phyloP scores from a whole-genome alignment of 2,888 invertebrate species.

The Acronicta alni region DNA sequence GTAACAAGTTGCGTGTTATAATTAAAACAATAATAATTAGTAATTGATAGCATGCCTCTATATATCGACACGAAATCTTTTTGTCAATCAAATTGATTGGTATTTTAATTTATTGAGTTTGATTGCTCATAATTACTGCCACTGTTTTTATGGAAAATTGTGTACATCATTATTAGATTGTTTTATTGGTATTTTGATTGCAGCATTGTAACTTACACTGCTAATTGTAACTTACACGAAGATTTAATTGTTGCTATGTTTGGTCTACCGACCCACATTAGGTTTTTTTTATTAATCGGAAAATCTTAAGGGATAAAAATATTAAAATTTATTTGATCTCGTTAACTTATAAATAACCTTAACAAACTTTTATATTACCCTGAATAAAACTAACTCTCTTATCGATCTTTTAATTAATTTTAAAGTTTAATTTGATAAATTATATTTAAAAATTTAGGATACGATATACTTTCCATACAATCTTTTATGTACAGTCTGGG shows the following conservation, averaged over 20 bases:
- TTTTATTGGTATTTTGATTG: slow-evolving; percentile 12
- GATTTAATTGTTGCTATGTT: slow-evolving; percentile 1
- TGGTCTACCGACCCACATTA: too few relatives aligned
- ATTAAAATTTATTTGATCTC: too few relatives aligned
- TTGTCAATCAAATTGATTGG: slow-evolving; percentile 19
- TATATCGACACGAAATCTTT: slow-evolving; percentile 20
- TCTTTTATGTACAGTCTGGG: too few relatives aligned
- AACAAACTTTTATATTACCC: too few relatives aligned
- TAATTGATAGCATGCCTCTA: slow-evolving; percentile 41
- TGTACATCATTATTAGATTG: slow-evolving; percentile 9
- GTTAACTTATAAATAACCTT: too few relatives aligned
- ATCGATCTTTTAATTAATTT: too few relatives aligned
- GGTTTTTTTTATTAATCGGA: too few relatives aligned
- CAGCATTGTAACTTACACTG: slow-evolving; percentile 6
- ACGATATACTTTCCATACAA: too few relatives aligned
- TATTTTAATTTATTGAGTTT: slow-evolving; percentile 43
- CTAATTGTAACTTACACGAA: slow-evolving; percentile 9
- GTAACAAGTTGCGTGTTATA: slow-evolving; percentile 31
- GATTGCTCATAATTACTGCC: slow-evolving; percentile 27
- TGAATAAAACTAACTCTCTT: too few relatives aligned
- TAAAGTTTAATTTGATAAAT: too few relatives aligned
- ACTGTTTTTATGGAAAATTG: slow-evolving; percentile 9
- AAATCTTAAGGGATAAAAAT: too few relatives aligned
- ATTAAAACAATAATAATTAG: slow-evolving; percentile 28
- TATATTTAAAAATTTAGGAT: too few relatives aligned